These are phyloP conservation scores for Drosophila limbata DNA, from an alignment of 2,888 invertebrate genomes.

Conservation along the genomic window DNA sequence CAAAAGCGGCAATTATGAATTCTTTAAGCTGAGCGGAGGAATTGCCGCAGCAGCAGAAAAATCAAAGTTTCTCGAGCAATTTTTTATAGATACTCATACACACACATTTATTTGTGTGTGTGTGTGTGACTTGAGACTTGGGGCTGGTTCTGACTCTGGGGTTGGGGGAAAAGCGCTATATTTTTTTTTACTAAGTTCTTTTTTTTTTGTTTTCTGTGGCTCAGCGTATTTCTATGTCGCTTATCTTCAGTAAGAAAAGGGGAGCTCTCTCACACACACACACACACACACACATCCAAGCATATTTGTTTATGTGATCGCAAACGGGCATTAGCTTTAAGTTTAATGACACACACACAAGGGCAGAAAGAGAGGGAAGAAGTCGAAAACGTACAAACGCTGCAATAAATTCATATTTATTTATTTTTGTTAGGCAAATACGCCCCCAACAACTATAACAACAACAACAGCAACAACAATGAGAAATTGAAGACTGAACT, in stretches of 20 bases:
- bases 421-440: constrained; percentile 77
- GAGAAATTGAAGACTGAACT: constrained; percentile 11
- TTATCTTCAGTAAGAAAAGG: constrained; percentile 46
- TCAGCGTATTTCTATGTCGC: constrained; percentile 61
- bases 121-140: constrained; percentile 19
- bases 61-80: constrained; percentile 44
- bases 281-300: background rate
- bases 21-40: constrained; percentile 24
- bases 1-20: constrained; percentile 44
- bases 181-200: constrained; percentile 26
- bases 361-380: constrained; percentile 4
- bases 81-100: constrained; percentile 22
- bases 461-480: constrained; percentile 23
- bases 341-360: constrained; percentile 47
- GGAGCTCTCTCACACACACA: constrained; percentile 27
- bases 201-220: constrained; percentile 29
- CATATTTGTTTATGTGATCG: constrained; percentile 57
- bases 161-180: constrained; percentile 40
- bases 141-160: constrained; percentile 8
- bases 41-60: constrained; percentile 69
- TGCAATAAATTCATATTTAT: constrained; percentile 79
- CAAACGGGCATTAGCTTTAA: constrained; percentile 50
- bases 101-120: background rate
- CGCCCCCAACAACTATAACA: constrained; percentile 67
- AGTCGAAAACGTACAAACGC: constrained; percentile 60